A percentile compares a stretch with the other conserved stretches of the same genome.
Conservation (phyloP, 35 echinoderm and acorn worm genomes). For the Ptychodera flava region DNA sequence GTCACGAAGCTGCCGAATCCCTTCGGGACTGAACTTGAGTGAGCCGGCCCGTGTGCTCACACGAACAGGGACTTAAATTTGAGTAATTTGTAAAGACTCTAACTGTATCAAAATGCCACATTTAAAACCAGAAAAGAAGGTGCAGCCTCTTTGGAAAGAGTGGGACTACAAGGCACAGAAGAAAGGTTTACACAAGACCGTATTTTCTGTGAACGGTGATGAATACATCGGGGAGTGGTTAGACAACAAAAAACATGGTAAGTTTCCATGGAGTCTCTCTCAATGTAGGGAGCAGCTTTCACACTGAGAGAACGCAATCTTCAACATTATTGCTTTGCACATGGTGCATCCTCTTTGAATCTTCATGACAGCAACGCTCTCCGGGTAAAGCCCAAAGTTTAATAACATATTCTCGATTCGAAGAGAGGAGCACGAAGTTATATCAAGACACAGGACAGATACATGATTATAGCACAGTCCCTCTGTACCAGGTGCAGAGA, state of each 20-base stretch:
- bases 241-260: constrained; percentile 97
- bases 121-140: constrained; percentile 69
- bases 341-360: no score
- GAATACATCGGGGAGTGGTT: constrained; percentile 99
- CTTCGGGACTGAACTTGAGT: neutral
- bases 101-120: constrained; percentile 54
- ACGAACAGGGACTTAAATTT: neutral
- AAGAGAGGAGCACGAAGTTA: no score
- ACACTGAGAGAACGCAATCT: no score
- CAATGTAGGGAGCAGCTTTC: no score
- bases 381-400: no score
- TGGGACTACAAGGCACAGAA: constrained; percentile 99
- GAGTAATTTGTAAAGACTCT: neutral
- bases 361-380: no score
- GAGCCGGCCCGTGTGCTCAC: neutral
- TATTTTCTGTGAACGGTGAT: constrained; percentile 96
- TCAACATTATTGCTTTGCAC: no score
- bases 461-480: no score
- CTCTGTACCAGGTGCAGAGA: no score
- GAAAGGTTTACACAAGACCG: constrained; percentile 74
- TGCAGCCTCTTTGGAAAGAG: constrained; percentile 95
- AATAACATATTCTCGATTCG: no score
- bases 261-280: no score
- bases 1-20: neutral
- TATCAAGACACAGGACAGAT: no score